Percentiles rank a stretch among this genome's conserved stretches.
These are phyloP conservation scores for Melangyna quadrimaculata DNA, from an alignment of 2,888 invertebrate genomes.

Conservation along the genomic window DNA sequence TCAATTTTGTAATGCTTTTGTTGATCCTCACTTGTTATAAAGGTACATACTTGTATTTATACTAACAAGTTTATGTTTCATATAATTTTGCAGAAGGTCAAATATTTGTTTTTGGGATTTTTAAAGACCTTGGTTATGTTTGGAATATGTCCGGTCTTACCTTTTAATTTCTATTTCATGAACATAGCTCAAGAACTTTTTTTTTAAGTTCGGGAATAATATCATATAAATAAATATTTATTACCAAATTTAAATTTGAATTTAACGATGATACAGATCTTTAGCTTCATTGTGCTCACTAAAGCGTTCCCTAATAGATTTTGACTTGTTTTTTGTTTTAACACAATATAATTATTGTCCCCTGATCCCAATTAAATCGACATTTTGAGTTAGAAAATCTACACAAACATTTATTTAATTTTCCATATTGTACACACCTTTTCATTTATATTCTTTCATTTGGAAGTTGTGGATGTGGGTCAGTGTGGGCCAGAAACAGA, in stretches of 20 bases:
- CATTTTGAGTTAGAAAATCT: constrained; percentile 8
- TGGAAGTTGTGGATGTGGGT: constrained; percentile 55
- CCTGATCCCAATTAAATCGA: not conserved
- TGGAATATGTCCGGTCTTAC: not conserved
- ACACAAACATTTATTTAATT: not conserved
- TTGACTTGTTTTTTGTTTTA: not conserved
- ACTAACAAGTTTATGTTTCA: no score
- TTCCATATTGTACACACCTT: not conserved
- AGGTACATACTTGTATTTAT: no score
- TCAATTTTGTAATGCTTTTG: no score
- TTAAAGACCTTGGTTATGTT: constrained; percentile 21
- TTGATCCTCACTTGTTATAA: no score
- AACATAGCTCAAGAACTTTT: not conserved
- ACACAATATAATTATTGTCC: not conserved
- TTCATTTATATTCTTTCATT: constrained; percentile 15
- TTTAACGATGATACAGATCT: not conserved
- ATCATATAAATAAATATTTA: constrained; percentile 3
- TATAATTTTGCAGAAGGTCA: not conserved
- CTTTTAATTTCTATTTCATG: not conserved
- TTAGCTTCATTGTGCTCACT: not conserved
- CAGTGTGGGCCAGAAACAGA: constrained; percentile 11
- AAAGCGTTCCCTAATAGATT: constrained; percentile 14
- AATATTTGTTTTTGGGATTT: not conserved
- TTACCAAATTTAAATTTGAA: constrained; percentile 21
- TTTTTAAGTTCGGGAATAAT: constrained; percentile 48